phyloP scores from a whole-genome alignment of 1,140 invertebrate genomes.

The Megalopta genalis region DNA sequence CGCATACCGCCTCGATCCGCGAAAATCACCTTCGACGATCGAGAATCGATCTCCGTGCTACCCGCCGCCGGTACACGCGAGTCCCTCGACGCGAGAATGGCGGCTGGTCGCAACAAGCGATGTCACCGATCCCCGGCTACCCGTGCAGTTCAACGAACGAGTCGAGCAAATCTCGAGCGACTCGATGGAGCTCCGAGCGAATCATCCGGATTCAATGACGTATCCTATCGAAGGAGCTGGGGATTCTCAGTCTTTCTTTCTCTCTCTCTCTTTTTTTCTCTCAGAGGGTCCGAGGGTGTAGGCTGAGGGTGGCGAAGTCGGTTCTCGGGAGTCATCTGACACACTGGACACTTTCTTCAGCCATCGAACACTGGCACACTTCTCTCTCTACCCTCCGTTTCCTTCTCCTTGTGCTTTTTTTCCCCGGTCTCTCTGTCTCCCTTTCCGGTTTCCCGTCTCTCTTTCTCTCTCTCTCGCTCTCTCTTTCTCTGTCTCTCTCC shows the following conservation, averaged over 20 bases:
- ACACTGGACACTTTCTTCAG: constrained; percentile 16
- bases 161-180: too few relatives aligned
- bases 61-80: background rate
- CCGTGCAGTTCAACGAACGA: too few relatives aligned
- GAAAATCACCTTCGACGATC: background rate
- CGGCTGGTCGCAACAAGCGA: background rate
- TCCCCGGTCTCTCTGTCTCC: background rate
- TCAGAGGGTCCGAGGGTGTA: background rate
- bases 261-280: too few relatives aligned
- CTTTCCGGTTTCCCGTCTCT: background rate
- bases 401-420: constrained; percentile 5
- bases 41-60: too few relatives aligned
- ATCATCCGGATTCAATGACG: too few relatives aligned
- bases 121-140: background rate
- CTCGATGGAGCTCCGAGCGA: too few relatives aligned
- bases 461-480: background rate
- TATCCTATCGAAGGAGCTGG: background rate
- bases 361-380: constrained; percentile 19
- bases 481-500: constrained; percentile 33
- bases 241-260: too few relatives aligned
- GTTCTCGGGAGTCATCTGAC: background rate
- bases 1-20: background rate
- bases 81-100: background rate
- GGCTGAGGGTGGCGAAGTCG: background rate
- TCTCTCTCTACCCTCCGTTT: constrained; percentile 7